Evolutionary conservation across 2,888 invertebrate genomes (phyloP).

Genomic region (Melanostoma mellinum): DNA sequence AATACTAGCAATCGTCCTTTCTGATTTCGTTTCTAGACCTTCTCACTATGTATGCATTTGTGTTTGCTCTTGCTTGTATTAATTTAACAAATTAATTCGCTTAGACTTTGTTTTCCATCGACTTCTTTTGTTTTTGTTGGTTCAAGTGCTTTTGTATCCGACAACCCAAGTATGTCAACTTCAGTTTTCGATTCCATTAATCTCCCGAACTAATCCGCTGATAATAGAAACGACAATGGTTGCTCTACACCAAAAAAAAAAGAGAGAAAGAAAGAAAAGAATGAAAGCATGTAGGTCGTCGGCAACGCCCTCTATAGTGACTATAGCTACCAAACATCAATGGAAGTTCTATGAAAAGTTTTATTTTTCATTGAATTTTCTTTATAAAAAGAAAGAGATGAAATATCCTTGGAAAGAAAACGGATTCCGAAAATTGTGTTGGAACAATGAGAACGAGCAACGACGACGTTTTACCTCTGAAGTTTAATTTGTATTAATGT

Average conservation of each 20-base stretch:
- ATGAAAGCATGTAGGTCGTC: slow-evolving; percentile 7
- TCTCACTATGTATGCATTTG: slow-evolving; percentile 1
- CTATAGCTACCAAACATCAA: slow-evolving; percentile 23
- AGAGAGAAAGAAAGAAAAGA: slow-evolving; percentile 16
- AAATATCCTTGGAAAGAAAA: background rate
- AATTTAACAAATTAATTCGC: slow-evolving; percentile 70
- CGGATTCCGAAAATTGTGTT: background rate
- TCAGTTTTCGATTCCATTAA: slow-evolving; percentile 67
- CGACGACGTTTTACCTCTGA: slow-evolving; percentile 7
- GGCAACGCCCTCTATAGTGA: slow-evolving; percentile 1
- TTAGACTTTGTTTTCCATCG: slow-evolving; percentile 33
- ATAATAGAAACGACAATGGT: slow-evolving; percentile 65
- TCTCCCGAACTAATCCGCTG: slow-evolving; percentile 62
- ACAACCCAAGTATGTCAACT: slow-evolving; percentile 64
- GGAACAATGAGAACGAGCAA: slow-evolving; percentile 19
- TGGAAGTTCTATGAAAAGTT: slow-evolving; percentile 16
- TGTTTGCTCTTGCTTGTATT: slow-evolving; percentile 41
- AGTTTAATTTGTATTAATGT: slow-evolving; percentile 68
- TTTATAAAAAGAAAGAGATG: background rate
- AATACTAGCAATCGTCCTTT: slow-evolving; percentile 6
- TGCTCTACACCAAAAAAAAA: slow-evolving; percentile 16
- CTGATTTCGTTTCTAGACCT: background rate
- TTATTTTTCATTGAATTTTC: background rate
- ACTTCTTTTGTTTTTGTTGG: slow-evolving; percentile 16
- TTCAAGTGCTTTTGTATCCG: slow-evolving; percentile 46